Percentiles rank a stretch among this genome's conserved stretches.
phyloP scores from a whole-genome alignment of 2,888 invertebrate species.

The Sesia apiformis region DNA sequence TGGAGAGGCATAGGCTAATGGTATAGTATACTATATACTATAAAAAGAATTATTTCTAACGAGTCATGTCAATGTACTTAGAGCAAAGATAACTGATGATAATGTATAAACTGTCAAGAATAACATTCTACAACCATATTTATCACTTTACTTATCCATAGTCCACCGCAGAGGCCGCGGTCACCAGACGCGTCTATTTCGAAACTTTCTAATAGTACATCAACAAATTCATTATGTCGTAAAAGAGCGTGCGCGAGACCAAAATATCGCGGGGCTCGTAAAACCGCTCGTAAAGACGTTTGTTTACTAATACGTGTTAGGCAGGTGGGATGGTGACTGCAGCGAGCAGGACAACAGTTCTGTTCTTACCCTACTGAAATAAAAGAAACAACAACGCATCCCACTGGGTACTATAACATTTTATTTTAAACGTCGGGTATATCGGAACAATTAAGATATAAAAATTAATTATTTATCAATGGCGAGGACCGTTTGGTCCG shows the following conservation, averaged over 20 bases:
- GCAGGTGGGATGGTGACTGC: slow-evolving; percentile 44
- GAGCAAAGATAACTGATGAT: no score
- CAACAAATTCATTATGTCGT: slow-evolving; percentile 75
- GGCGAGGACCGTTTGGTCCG: no score
- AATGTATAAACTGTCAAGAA: no score
- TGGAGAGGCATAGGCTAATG: no score
- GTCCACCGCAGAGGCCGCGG: slow-evolving; percentile 25
- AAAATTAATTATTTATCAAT: no score
- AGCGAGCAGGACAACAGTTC: slow-evolving; percentile 32
- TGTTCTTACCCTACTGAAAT: slow-evolving; percentile 34
- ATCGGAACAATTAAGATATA: no score
- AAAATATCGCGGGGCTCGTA: slow-evolving; percentile 72
- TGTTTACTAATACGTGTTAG: slow-evolving; percentile 74
- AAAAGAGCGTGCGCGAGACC: slow-evolving; percentile 68
- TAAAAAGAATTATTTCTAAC: no score
- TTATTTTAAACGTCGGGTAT: no score
- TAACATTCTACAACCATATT: slow-evolving; percentile 1
- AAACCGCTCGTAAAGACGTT: slow-evolving; percentile 73
- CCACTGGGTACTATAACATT: no score
- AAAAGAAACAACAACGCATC: no score
- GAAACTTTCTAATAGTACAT: slow-evolving; percentile 73
- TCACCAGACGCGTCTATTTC: slow-evolving; percentile 67
- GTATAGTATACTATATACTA: no score
- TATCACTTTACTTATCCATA: slow-evolving; percentile 1
- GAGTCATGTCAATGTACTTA: no score